A percentile compares a stretch with the other conserved stretches of the same genome.
phyloP scores from a whole-genome alignment of 2,888 invertebrate genomes.

The Heliconius ethilla region DNA sequence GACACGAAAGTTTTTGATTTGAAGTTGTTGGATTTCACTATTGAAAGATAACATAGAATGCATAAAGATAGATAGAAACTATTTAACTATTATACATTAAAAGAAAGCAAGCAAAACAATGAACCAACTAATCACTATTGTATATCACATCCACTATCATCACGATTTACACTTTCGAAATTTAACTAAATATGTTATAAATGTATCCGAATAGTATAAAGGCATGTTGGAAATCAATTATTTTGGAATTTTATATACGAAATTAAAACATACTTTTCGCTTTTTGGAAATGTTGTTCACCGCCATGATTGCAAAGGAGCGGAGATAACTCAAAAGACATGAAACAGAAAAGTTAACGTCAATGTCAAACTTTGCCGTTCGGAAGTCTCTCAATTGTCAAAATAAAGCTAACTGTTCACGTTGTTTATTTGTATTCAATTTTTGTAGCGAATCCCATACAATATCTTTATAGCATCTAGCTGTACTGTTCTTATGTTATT shows the following conservation, averaged over 20 bases:
- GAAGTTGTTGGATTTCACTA: background rate
- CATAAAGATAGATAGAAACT: background rate
- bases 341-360: constrained; percentile 56
- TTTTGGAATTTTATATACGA: constrained; percentile 54
- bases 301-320: constrained; percentile 78
- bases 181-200: constrained; percentile 43
- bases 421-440: background rate
- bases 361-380: constrained; percentile 56
- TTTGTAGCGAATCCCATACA: too few species aligned
- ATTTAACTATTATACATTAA: background rate
- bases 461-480: too few species aligned
- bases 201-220: constrained; percentile 40
- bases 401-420: constrained; percentile 12
- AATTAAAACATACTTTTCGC: constrained; percentile 76
- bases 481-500: too few species aligned
- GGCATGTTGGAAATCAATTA: constrained; percentile 49
- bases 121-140: constrained; percentile 42
- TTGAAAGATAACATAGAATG: background rate
- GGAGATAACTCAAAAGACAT: constrained; percentile 66
- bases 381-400: constrained; percentile 6
- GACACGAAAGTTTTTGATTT: constrained; percentile 20
- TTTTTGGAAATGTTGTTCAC: constrained; percentile 79
- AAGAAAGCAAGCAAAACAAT: constrained; percentile 25
- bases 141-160: constrained; percentile 70
- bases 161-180: constrained; percentile 61